A percentile compares a stretch with the other conserved stretches of the same genome.
phyloP scores from a whole-genome alignment of 2,888 invertebrate genomes.

The Drosophila mayaguana region DNA sequence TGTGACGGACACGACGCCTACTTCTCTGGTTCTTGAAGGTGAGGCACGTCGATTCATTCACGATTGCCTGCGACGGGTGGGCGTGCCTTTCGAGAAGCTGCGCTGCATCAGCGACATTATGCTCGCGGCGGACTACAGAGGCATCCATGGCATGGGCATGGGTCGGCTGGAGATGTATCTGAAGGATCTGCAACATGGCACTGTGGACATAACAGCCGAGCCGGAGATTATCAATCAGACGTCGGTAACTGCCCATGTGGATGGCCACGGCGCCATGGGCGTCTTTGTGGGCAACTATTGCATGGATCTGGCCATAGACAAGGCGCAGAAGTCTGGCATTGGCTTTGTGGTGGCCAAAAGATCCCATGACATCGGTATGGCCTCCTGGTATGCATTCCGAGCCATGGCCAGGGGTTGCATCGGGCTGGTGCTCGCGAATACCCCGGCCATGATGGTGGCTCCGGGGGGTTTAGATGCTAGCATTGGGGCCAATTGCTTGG shows the following conservation, averaged over 20 bases:
- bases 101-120: slow-evolving; percentile 50
- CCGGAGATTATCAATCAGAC: slow-evolving; percentile 50
- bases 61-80: slow-evolving; percentile 53
- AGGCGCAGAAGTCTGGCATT: slow-evolving; percentile 48
- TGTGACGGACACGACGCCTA: slow-evolving; percentile 12
- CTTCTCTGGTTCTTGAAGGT: slow-evolving; percentile 50
- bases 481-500: slow-evolving; percentile 55
- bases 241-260: slow-evolving; percentile 48
- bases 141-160: slow-evolving; percentile 52
- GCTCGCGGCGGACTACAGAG: slow-evolving; percentile 60
- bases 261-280: slow-evolving; percentile 55
- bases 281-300: slow-evolving; percentile 64
- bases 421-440: slow-evolving; percentile 53
- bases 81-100: slow-evolving; percentile 45
- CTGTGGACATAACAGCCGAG: slow-evolving; percentile 44
- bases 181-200: slow-evolving; percentile 39
- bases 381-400: slow-evolving; percentile 57
- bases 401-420: slow-evolving; percentile 51
- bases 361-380: slow-evolving; percentile 63
- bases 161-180: slow-evolving; percentile 53
- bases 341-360: slow-evolving; percentile 63
- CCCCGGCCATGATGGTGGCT: slow-evolving; percentile 44
- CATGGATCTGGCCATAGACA: slow-evolving; percentile 63
- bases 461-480: slow-evolving; percentile 35
- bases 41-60: slow-evolving; percentile 63